Evolutionary conservation across 2,888 invertebrate genomes (phyloP), one percentile per base, ranked within the genome.

Genomic region (Trachelus iudaicus): DNA sequence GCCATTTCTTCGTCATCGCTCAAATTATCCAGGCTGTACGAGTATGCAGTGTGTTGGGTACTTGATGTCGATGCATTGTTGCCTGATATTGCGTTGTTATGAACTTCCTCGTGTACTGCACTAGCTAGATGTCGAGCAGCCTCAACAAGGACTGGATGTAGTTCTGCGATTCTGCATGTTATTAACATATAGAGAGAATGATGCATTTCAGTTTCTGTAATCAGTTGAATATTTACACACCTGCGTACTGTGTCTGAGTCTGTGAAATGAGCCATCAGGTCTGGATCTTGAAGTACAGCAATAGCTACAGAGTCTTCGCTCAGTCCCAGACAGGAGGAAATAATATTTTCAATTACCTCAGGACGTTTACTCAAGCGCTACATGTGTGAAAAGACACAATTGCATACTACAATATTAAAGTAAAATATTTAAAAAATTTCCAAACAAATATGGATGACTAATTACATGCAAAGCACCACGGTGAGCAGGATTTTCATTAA

Each of bases 231-330:
- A 35, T 35, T 34, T 35, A 34, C 9, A 84, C 87, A 93, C 93
- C 92, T 92, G 83, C 94, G 92, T 86, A 96, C 94, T 13, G 95
- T 95, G 81, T 94, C 94, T 0, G 94, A 92, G 87, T 95, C 95
- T 1, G 94, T 94, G 78, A 96, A 92, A 23, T 96, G 95, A 0
- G 94, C 94, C 82, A 97, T 92, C n/a, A 97, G 91, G 85, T 96
- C 95, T 31, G 95, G 95, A 89, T 96, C 96, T 87, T 95, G 95
- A 23, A 97, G 92, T 83, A 96, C 94, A 1, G 96, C 95, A 40
- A 96, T 92, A 0, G 96, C 95, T 23, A 95, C 94, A 69, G 95
- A 95, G 89, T 96, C 96, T 68, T 95, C 94, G 1, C 93, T 93
- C 15, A 97, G 92, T 0, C 94, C 95, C 11, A 96, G 96, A 0